Percentiles rank a stretch among this genome's conserved stretches.
These are phyloP conservation scores for Neolamprologus variostigma DNA, from an alignment of 2,113 vertebrate genomes.

Conservation along the genomic window DNA sequence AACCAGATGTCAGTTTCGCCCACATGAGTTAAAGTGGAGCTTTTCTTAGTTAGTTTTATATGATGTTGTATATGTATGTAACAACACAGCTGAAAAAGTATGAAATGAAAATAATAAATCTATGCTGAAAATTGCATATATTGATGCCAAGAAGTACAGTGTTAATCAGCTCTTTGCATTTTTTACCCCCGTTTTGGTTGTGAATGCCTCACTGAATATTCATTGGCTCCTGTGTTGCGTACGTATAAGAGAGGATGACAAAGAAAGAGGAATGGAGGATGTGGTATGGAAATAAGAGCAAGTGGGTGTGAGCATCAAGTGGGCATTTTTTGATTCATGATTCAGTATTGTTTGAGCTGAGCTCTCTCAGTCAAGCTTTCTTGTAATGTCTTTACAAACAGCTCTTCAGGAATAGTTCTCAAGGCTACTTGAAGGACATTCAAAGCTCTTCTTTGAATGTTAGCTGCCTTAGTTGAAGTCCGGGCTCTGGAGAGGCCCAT, in stretches of 20 bases:
- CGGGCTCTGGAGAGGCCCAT: background rate
- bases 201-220: background rate
- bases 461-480: background rate
- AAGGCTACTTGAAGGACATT: background rate
- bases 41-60: background rate
- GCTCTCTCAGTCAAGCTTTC: background rate
- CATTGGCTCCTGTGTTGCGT: background rate
- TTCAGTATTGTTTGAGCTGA: background rate
- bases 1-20: background rate
- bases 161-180: background rate
- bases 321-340: background rate
- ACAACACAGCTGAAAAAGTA: background rate
- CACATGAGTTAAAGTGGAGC: background rate
- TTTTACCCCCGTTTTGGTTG: background rate
- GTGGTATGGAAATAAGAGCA: background rate
- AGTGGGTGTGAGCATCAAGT: background rate
- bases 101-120: background rate
- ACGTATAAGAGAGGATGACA: background rate
- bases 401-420: background rate
- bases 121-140: background rate
- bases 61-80: background rate
- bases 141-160: background rate
- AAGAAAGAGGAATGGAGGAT: background rate
- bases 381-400: background rate
- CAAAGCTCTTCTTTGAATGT: background rate